These are phyloP conservation scores for Flexamia atlantica DNA, from an alignment of 2,888 invertebrate genomes.

Conservation along the genomic window DNA sequence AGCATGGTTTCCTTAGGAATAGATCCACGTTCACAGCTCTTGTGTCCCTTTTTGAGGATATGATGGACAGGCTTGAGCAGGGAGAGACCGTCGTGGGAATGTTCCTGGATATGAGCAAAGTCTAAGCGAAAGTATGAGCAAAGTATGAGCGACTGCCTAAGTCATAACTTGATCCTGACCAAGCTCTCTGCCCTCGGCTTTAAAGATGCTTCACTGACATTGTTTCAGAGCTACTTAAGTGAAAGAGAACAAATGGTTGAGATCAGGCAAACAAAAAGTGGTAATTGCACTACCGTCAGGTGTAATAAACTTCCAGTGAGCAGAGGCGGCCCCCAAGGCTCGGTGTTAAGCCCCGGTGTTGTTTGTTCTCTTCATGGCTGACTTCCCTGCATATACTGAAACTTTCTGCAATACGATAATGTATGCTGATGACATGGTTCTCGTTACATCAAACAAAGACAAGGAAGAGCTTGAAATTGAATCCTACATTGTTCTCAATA, in stretches of 20 bases:
- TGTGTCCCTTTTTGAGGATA: not conserved
- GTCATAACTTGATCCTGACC: not conserved
- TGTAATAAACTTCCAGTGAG: not conserved
- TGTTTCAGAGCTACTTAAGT: not conserved
- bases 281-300: not conserved
- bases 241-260: not conserved
- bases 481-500: constrained; percentile 11
- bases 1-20: not conserved
- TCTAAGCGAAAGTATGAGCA: no score
- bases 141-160: constrained; percentile 17
- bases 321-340: constrained; percentile 8
- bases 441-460: constrained; percentile 21
- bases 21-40: not conserved
- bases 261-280: not conserved
- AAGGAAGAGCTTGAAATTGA: constrained; percentile 14
- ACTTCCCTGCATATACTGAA: not conserved
- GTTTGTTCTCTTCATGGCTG: constrained; percentile 24
- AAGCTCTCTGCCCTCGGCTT: constrained; percentile 25
- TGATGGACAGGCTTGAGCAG: constrained; percentile 6
- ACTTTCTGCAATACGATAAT: no score
- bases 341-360: constrained; percentile 1
- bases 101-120: constrained; percentile 6
- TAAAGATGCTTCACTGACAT: not conserved
- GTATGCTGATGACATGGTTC: constrained; percentile 36
- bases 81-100: not conserved